Conservation (phyloP, 2,113 vertebrate genomes). For the Ceyx margarethae region DNA sequence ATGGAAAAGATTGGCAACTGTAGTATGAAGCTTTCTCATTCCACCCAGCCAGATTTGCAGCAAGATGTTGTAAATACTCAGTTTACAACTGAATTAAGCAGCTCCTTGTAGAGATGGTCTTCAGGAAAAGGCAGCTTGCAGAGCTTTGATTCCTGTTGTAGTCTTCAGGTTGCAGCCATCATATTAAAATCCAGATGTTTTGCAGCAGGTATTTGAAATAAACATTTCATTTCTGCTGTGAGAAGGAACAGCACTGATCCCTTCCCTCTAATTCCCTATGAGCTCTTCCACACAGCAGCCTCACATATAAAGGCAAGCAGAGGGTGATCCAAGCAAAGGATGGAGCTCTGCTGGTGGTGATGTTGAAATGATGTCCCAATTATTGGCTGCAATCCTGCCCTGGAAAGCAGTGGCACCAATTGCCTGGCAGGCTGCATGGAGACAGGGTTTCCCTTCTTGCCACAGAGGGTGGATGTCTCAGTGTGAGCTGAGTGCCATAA, state of each 20-base stretch:
- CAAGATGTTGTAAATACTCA: not conserved
- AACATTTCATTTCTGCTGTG: not conserved
- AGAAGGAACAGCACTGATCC: not conserved
- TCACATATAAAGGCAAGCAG: not conserved
- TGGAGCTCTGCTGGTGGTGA: not conserved
- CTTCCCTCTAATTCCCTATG: not conserved
- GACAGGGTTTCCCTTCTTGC: not conserved
- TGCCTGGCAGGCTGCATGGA: not conserved
- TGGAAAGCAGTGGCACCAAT: not conserved
- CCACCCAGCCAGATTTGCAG: slow-evolving; percentile 10
- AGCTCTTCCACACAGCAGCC: not conserved
- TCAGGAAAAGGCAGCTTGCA: not conserved
- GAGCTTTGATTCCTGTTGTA: not conserved
- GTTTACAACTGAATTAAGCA: slow-evolving; percentile 20
- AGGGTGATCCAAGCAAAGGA: not conserved
- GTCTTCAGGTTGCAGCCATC: not conserved
- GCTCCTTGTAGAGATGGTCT: not conserved
- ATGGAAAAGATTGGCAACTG: slow-evolving; percentile 48
- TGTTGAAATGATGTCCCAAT: not conserved
- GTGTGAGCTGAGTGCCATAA: not conserved
- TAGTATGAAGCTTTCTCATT: slow-evolving; percentile 39
- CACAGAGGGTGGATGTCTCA: not conserved
- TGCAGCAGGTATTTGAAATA: not conserved
- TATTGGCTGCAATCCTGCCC: not conserved
- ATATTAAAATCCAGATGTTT: not conserved